Base-by-base conservation (phyloP, 2,797 vertebrate species). In the Florisuga fusca region DNA sequence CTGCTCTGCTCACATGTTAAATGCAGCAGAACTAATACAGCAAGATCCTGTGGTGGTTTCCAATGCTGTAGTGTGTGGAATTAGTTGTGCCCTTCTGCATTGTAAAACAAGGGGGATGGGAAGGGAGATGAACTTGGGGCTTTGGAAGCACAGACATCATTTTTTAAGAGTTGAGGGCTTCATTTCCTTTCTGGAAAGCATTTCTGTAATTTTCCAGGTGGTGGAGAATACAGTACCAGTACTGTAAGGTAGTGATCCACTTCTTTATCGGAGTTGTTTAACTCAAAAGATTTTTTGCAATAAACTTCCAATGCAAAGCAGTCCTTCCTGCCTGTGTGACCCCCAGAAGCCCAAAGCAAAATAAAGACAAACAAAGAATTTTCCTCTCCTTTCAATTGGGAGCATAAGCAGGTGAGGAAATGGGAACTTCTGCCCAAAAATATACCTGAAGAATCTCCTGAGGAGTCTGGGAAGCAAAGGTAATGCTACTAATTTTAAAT, bases 131-230 rank as follows among this genome's bases (percentile, higher is more conserved):
- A 58, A 10, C 54, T 53, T 74, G 36, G 61, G 41, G 33, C 61
- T 87, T 75, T 87, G 84, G 58, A 92, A 89, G 71, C 41, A 46
- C 1, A 50, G 61, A 18, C 23, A 57, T 12, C 33, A 22, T 63
- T 89, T 89, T 92, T 54, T 75, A n/a, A 50, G 84, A 75, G 38
- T 27, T 85, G 50, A 80, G 62, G 31, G 16, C 43, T 41, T 41
- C 38, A 21, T 91, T 87, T 76, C 36, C 72, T 74, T 71, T 29
- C 50, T 51, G 75, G 61, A 74, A 89, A 78, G 26, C 46, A 23
- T 77, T 38, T 58, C 58, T 68, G 15, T 71, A 12, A 58, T 62
- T 80, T 91, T 81, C 27, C 55, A 78, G 34, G 31, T 91, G 41
- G 23, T 83, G 22, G 41, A 36, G 78, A 68, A 17, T 41, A 25